Evolutionary conservation across 1,140 invertebrate species (phyloP).

Genomic region (Drosophila varians): DNA sequence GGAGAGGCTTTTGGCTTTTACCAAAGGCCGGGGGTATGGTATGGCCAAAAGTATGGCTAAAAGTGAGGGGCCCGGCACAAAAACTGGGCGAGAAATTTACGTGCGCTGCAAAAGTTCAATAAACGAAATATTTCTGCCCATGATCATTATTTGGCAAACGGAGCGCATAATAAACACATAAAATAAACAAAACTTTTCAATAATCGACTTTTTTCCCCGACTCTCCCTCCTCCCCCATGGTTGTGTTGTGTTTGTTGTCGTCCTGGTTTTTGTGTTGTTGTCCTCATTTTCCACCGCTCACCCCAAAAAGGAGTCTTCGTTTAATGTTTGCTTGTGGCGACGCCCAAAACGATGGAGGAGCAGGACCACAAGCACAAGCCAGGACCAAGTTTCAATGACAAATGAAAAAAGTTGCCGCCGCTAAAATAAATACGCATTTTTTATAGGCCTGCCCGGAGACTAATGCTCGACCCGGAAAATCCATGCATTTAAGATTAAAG

Average conservation of each 20-base stretch:
- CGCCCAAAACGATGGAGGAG: constrained; percentile 7
- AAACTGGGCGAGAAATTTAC: constrained; percentile 66
- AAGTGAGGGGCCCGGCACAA: background rate
- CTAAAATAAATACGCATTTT: constrained; percentile 75
- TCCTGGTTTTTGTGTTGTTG: constrained; percentile 7
- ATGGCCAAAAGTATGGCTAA: background rate
- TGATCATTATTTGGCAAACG: constrained; percentile 82
- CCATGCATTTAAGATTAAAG: constrained; percentile 24
- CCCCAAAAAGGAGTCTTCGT: constrained; percentile 48
- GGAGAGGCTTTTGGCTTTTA: background rate
- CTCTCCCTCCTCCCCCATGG: constrained; percentile 1
- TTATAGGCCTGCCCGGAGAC: constrained; percentile 56
- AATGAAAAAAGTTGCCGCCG: constrained; percentile 75
- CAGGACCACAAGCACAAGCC: constrained; percentile 27
- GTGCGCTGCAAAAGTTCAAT: constrained; percentile 80
- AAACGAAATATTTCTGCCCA: constrained; percentile 83
- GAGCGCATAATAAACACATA: constrained; percentile 82
- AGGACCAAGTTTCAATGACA: constrained; percentile 80
- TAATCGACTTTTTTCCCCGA: constrained; percentile 73
- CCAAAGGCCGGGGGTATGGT: background rate
- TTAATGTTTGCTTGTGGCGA: constrained; percentile 74
- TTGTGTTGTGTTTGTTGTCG: constrained; percentile 11
- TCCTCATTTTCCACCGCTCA: background rate
- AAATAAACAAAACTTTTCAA: constrained; percentile 83
- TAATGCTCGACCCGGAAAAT: constrained; percentile 27